Evolutionary conservation across 2,113 vertebrate species (phyloP), one percentile per base, ranked within the genome.

Genomic region (Thymallus thymallus): DNA sequence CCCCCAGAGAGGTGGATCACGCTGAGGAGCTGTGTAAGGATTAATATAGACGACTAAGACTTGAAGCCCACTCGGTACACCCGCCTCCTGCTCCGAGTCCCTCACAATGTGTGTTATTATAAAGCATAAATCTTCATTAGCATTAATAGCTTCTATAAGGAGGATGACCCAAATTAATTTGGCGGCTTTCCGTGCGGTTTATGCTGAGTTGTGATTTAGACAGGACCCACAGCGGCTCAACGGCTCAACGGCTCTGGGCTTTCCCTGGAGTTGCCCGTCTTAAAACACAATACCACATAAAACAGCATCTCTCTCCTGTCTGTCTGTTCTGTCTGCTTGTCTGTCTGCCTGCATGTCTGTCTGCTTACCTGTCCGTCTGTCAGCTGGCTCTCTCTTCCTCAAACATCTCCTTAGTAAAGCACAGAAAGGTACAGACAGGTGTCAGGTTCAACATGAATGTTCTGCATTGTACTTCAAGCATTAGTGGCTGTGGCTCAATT

Each of bases 41-140:
- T 23, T 55, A 6, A 80, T 60, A 32, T 35, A 46, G 61, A 70
- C 30, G 35, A 30, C 72, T 5, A 72, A 24, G 48, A 60, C 48
- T 30, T 76, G 51, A 69, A 71, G 35, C 46, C 73, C 48, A 32
- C 24, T 84, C 16, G 26, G 56, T 29, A 64, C 35, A 24, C 56
- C 20, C 30, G 13, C 13, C 22, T 18, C 65, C 51, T 62, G 46
- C 65, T 76, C 72, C 76, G 71, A 79, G 73, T 85, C 74, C 56
- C 76, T 77, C 65, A 75, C 60, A n/a, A 84, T 26, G 46, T 71
- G 56, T 71, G 61, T 79, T 88, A 85, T 88, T 84, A 81, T 67
- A 84, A 85, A 41, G 35, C 84, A 83, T 85, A 75, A 75, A 88
- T 89, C 85, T 87, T 90, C 84, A 91, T 90, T 89, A 89, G 76